Evolutionary conservation across 2,797 vertebrate genomes (phyloP), one percentile per base, ranked within the genome.

Genomic region (Acropternis orthonyx): DNA sequence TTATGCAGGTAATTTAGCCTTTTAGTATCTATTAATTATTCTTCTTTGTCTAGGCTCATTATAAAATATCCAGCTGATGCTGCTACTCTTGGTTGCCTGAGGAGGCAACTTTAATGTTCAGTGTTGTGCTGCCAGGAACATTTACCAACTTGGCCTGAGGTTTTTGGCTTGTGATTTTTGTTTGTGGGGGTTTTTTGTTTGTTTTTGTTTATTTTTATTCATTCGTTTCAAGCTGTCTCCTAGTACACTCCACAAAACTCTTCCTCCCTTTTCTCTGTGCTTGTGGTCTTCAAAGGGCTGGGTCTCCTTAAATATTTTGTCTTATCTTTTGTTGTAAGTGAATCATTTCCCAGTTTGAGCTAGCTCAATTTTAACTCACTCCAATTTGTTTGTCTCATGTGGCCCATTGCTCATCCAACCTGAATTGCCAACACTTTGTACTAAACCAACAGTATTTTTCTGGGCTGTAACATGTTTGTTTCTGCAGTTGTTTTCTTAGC

Each of bases 21-120:
- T 93, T 89, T 80, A 88, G 52, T 61, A 28, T 61, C 48, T 81
- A 81, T 84, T 81, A 88, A 90, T 79, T 92, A 75, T 83, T 84
- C 15, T 49, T 71, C 37, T 85, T 91, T 85, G 52, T 68, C 41
- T 90, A 75, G n/a, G 28, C 36, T 95, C 14, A 44, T 90, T 88
- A 86, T n/a, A 79, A 95, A 82, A 84, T 56, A 83, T 49, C 49
- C 48, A 80, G 75, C 73, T 74, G 56, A 36, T 91, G 30, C 2
- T 73, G 44, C 19, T 92, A 7, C 59, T 92, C 59, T 88, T 63
- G 65, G 46, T 36, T 48, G 54, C 66, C 90, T 59, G 43, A 65
- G 36, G 24, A 91, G 39, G n/a, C 12, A 41, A 63, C 86, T 95
- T 84, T 91, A 43, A 65, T 72, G 36, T 58, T 66, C 96, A 86